phyloP scores from a whole-genome alignment of 2,797 vertebrate species.

The Scarus forsteni region DNA sequence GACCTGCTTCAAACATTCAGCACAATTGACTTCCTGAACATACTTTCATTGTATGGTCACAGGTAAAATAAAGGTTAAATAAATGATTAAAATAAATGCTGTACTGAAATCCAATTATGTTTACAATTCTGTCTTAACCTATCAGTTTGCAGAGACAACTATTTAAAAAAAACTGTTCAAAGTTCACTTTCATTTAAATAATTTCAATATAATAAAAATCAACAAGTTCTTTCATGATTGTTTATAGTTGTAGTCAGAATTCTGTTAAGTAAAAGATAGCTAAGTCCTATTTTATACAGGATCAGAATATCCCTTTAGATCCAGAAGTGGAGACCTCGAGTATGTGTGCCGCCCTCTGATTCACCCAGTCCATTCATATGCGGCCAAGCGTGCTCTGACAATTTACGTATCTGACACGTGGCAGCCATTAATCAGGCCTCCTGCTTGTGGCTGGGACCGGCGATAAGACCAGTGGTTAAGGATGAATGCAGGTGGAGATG shows the following conservation, averaged over 20 bases:
- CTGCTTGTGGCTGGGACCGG: slow-evolving; percentile 53
- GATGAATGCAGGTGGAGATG: slow-evolving; percentile 38
- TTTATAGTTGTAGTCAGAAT: background rate
- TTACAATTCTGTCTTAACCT: too few species aligned
- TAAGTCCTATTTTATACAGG: background rate
- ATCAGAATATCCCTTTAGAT: background rate
- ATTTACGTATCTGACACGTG: slow-evolving; percentile 64
- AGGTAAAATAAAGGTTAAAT: too few species aligned
- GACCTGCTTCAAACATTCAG: too few species aligned
- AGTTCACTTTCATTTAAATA: too few species aligned
- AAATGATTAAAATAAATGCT: too few species aligned
- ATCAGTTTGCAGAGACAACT: too few species aligned
- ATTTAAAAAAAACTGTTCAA: too few species aligned
- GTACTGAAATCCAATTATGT: too few species aligned
- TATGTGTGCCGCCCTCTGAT: slow-evolving; percentile 26
- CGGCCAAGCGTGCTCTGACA: slow-evolving; percentile 46
- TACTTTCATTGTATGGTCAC: too few species aligned
- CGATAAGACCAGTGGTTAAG: slow-evolving; percentile 58
- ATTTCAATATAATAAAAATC: too few species aligned
- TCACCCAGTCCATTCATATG: slow-evolving; percentile 50
- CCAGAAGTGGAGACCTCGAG: slow-evolving; percentile 11
- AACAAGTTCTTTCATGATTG: too few species aligned
- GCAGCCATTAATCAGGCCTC: slow-evolving; percentile 72
- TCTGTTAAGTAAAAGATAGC: background rate
- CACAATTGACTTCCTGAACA: too few species aligned